Conservation (phyloP, 1,140 invertebrate species). For the Ceratosolen solmsi region DNA sequence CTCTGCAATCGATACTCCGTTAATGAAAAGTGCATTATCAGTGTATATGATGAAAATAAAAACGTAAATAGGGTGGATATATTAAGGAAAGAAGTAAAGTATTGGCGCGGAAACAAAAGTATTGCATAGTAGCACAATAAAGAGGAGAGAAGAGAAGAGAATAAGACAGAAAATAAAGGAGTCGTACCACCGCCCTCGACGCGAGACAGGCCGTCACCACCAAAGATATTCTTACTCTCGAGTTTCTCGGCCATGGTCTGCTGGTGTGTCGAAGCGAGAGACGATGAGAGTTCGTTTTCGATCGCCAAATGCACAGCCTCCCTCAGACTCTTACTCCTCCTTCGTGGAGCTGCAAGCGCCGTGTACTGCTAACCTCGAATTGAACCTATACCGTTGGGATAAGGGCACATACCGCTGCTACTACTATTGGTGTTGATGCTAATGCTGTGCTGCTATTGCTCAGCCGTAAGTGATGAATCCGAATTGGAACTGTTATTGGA, state of each 20-base stretch:
- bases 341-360: neutral
- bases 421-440: too few species aligned
- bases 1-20: neutral
- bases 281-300: neutral
- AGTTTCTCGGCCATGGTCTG: conserved; percentile 40
- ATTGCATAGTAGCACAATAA: neutral
- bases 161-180: conserved; percentile 27
- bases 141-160: neutral
- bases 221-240: conserved; percentile 42
- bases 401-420: neutral
- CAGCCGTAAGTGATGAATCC: too few species aligned
- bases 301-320: too few species aligned
- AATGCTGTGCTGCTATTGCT: too few species aligned
- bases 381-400: too few species aligned
- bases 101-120: neutral
- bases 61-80: neutral
- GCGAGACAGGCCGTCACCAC: conserved; percentile 5
- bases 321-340: neutral
- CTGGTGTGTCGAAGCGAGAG: neutral
- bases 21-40: neutral
- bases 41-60: neutral
- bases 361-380: conserved; percentile 49
- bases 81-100: neutral
- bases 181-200: conserved; percentile 47
- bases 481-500: too few species aligned